Evolutionary conservation across 2,797 vertebrate species (phyloP).

Genomic region (Melanotaenia trifasciata): DNA sequence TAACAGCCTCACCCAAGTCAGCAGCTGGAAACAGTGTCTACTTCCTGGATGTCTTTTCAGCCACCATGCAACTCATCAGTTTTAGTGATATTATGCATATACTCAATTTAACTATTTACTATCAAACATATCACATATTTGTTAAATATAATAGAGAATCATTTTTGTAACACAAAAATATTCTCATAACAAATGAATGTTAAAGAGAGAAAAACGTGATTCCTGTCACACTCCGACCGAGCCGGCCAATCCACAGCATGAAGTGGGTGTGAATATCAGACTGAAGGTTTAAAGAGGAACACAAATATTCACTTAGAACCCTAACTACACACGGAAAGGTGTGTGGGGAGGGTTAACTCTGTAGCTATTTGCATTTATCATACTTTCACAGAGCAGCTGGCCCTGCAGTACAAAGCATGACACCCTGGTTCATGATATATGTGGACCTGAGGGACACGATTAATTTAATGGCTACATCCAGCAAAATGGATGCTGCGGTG

Average conservation of each 20-base stretch:
- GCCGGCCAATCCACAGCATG: neutral
- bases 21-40: too few relatives aligned
- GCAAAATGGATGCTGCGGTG: neutral
- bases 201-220: neutral
- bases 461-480: constrained; percentile 14
- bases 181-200: neutral
- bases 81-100: neutral
- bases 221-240: neutral
- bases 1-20: too few relatives aligned
- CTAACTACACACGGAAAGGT: neutral
- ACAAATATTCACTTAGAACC: neutral
- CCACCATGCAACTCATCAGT: neutral
- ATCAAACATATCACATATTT: neutral
- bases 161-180: constrained; percentile 1
- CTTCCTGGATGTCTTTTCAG: neutral
- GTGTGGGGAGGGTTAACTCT: rapidly evolving
- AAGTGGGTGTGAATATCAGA: constrained; percentile 8
- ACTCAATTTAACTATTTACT: neutral
- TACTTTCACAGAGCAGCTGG: neutral
- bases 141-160: neutral
- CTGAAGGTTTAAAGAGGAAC: constrained; percentile 1
- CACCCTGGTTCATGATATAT: neutral
- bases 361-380: neutral
- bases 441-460: neutral
- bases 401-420: neutral